Evolutionary conservation across 1,140 invertebrate genomes (phyloP).

Genomic region (Galleria mellonella): DNA sequence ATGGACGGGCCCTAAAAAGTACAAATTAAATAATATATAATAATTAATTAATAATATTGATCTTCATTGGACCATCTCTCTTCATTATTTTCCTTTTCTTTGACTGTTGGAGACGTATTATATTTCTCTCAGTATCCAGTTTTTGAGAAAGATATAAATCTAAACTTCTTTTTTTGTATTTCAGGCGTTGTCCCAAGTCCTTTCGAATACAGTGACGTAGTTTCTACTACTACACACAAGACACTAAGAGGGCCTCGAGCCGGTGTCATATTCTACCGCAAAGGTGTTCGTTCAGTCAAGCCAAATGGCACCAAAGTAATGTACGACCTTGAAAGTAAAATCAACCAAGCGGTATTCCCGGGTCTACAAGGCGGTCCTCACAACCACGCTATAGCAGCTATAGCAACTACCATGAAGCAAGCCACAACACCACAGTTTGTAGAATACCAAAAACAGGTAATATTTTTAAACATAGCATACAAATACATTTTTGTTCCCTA

Average conservation of each 20-base stretch:
- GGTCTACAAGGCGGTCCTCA: constrained; percentile 94
- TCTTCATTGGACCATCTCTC: too few species aligned
- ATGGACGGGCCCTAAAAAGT: too few species aligned
- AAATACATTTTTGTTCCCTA: too few species aligned
- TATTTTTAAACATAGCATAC: too few species aligned
- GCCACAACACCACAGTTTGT: constrained; percentile 87
- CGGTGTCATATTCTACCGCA: constrained; percentile 92
- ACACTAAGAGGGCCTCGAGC: constrained; percentile 93
- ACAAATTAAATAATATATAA: too few species aligned
- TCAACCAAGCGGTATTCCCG: constrained; percentile 96
- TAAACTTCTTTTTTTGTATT: constrained; percentile 9
- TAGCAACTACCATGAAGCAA: constrained; percentile 94
- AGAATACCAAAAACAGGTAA: constrained; percentile 90
- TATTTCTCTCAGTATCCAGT: too few species aligned
- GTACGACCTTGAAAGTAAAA: constrained; percentile 91
- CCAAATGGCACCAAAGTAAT: constrained; percentile 86
- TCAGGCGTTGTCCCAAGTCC: constrained; percentile 88
- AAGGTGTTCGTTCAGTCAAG: constrained; percentile 83
- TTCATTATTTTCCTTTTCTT: too few species aligned
- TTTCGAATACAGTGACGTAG: constrained; percentile 95
- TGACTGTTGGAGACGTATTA: too few species aligned
- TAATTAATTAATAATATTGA: too few species aligned
- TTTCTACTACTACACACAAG: constrained; percentile 97
- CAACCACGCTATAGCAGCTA: constrained; percentile 92
- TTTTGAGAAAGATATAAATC: too few species aligned